Percentiles rank a stretch among this genome's conserved stretches.
Conservation (phyloP, 1,140 invertebrate genomes). For the Aphidius gifuensis region DNA sequence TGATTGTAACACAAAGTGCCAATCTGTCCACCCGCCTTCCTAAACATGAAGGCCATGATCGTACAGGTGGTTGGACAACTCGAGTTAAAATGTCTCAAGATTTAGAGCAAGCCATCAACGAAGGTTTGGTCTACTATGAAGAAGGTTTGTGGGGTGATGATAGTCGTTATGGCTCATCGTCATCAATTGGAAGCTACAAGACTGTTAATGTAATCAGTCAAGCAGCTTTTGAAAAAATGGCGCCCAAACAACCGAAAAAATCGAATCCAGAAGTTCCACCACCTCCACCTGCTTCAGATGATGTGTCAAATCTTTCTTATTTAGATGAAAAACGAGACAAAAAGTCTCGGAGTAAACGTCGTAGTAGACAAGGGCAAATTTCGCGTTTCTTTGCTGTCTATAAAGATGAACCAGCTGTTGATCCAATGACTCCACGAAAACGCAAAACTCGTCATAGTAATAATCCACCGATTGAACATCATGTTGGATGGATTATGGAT, state of each 20-base stretch:
- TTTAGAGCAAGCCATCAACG: constrained; percentile 89
- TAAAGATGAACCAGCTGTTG: constrained; percentile 70
- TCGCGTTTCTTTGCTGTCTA: constrained; percentile 91
- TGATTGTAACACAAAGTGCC: constrained; percentile 90
- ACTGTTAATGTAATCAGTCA: constrained; percentile 88
- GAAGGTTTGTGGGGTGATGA: constrained; percentile 76
- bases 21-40: constrained; percentile 56
- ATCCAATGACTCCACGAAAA: constrained; percentile 72
- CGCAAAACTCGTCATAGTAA: constrained; percentile 88
- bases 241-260: constrained; percentile 62
- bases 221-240: constrained; percentile 82
- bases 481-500: constrained; percentile 97
- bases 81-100: constrained; percentile 91
- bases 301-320: constrained; percentile 38
- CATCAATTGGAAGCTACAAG: constrained; percentile 65
- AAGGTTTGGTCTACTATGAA: constrained; percentile 93
- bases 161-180: constrained; percentile 46
- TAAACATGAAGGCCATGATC: constrained; percentile 86
- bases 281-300: constrained; percentile 67
- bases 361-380: constrained; percentile 45
- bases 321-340: constrained; percentile 40
- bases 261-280: constrained; percentile 70
- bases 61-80: constrained; percentile 80
- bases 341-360: constrained; percentile 34
- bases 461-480: constrained; percentile 90